Evolutionary conservation across 2,797 vertebrate genomes (phyloP), one percentile per base, ranked within the genome.

Genomic region (Platyrinchus mystaceus): DNA sequence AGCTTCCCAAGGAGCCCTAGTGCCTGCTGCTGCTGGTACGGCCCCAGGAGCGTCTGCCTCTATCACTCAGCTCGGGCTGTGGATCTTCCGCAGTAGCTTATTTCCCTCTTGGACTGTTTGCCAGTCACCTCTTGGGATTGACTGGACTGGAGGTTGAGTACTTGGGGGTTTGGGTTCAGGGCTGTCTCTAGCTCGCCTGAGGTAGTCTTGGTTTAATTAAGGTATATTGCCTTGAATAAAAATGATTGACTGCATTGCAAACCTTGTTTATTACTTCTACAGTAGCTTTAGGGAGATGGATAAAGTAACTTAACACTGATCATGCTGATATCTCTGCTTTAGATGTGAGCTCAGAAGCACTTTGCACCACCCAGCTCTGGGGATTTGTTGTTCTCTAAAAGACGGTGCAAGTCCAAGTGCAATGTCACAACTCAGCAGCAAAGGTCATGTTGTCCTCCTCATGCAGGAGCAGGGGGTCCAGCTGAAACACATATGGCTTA

Each of bases 371-470:
- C 24, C 44, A 28, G 59, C 63, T 90, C 46, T 6, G 5, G 89
- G 89, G 36, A 50, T 90, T 96, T 91, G 62, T 63, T 58, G 37
- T 90, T 89, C 59, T 59, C 62, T 63, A 28, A 79, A 85, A 69
- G 21, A 16, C 11, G 6, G 4, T 79, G 56, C 22, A 89, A 66
- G 68, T 70, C 83, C 91, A 80, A 84, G 44, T 67, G 28, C 63
- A 69, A 2, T 75, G 59, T 84, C 89, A 63, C 66, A 74, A 41
- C 66, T 81, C 30, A 0, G 2, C 64, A 81, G 84, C 90, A 93
- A 95, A 93, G 82, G 58, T 93, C 21, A 0, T 15, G 55, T 66
- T 87, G 84, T 79, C 49, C 36, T 46, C 26, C 66, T 84, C n/a
- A 24, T 0, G 0, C 30, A 10, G 73, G 82, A 87, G 84, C 83